phyloP scores from a whole-genome alignment of 2,888 invertebrate species.

The Omphaloscelis lunosa region DNA sequence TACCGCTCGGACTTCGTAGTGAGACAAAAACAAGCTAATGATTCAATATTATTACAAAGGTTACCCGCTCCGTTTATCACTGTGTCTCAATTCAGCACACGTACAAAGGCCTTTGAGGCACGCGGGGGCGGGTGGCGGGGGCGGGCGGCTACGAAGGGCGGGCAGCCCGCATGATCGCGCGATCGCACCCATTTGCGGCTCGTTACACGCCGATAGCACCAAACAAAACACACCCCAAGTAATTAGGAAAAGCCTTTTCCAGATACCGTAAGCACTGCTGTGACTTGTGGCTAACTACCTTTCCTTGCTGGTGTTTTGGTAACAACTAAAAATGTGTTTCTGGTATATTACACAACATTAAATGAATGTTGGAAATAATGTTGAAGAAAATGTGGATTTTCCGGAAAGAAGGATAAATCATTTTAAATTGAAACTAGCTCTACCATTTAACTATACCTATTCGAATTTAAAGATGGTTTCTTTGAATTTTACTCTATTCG shows the following conservation, averaged over 20 bases:
- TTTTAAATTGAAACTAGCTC: background rate
- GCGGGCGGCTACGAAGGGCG: slow-evolving; percentile 76
- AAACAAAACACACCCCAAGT: slow-evolving; percentile 90
- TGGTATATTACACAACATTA: background rate
- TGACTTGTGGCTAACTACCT: slow-evolving; percentile 71
- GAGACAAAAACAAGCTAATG: background rate
- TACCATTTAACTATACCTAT: background rate
- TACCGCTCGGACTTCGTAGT: background rate
- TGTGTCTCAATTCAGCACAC: slow-evolving; percentile 67
- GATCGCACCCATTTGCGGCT: slow-evolving; percentile 90
- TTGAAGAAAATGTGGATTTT: background rate
- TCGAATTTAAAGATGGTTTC: background rate
- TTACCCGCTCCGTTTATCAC: slow-evolving; percentile 72
- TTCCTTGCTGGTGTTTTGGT: slow-evolving; percentile 39
- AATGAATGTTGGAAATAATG: background rate
- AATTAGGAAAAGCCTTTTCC: slow-evolving; percentile 90
- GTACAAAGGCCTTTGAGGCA: slow-evolving; percentile 90
- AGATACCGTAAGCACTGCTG: slow-evolving; percentile 87
- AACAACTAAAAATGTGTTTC: background rate
- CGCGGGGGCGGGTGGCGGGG: slow-evolving; percentile 67
- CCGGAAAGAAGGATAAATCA: background rate
- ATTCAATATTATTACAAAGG: background rate
- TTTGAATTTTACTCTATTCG: background rate
- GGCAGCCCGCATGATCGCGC: slow-evolving; percentile 89
- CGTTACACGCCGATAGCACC: slow-evolving; percentile 90